Conservation (phyloP, 2,888 invertebrate genomes). For the Tetropium fuscum region DNA sequence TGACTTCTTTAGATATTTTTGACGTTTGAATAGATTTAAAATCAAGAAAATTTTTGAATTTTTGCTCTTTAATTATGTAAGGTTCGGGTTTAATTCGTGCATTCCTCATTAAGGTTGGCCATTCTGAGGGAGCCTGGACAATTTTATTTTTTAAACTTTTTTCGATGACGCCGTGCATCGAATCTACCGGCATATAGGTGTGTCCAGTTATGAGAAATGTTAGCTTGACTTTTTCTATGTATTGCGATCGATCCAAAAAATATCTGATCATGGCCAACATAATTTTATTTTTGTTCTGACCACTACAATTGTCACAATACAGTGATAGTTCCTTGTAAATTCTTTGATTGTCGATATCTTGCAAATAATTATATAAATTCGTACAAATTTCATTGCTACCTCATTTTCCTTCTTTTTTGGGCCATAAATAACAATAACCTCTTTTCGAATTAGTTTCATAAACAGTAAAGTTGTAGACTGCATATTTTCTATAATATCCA, state of each 20-base stretch:
- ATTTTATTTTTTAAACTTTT: not conserved
- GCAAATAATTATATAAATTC: too few species aligned
- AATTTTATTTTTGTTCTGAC: conserved; percentile 22
- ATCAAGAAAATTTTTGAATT: not conserved
- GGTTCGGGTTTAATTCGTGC: not conserved
- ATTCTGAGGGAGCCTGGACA: not conserved
- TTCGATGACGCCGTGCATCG: not conserved
- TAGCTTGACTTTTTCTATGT: not conserved
- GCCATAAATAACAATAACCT: too few species aligned
- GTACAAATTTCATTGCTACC: too few species aligned
- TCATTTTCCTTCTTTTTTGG: too few species aligned
- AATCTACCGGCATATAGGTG: not conserved
- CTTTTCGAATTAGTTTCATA: too few species aligned
- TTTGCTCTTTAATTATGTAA: not conserved
- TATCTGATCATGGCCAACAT: conserved; percentile 5
- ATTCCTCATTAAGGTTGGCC: not conserved
- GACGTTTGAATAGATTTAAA: too few species aligned
- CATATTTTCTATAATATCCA: too few species aligned
- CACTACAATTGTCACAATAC: conserved; percentile 26
- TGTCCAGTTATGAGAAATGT: not conserved
- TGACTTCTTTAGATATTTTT: too few species aligned
- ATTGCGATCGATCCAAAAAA: not conserved
- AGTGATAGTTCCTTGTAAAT: too few species aligned
- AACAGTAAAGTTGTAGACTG: too few species aligned
- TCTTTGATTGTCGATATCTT: too few species aligned